Evolutionary conservation across 2,797 vertebrate species (phyloP).

Genomic region (Galaxias olidus): DNA sequence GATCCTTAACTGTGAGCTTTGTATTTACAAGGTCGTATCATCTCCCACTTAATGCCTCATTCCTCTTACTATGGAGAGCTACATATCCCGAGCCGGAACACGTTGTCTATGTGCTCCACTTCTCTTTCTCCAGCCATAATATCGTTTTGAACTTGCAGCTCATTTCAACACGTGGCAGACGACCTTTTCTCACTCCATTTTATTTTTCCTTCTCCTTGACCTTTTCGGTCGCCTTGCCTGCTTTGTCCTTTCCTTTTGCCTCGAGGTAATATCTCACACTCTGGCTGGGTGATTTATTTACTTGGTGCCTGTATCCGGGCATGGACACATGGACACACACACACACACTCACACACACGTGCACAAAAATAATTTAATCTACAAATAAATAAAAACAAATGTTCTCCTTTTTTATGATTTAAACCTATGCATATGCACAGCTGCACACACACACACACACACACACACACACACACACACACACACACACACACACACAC

Average conservation of each 20-base stretch:
- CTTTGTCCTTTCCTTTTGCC: slow-evolving; percentile 66
- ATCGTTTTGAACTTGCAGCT: slow-evolving; percentile 49
- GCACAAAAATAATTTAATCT: slow-evolving; percentile 12
- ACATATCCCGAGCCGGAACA: slow-evolving; percentile 37
- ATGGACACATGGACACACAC: slow-evolving; percentile 6
- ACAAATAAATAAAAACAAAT: background rate
- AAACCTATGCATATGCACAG: background rate
- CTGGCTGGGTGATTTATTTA: slow-evolving; percentile 69
- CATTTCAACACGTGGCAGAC: slow-evolving; percentile 46
- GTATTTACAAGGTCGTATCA: slow-evolving; percentile 12
- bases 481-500: background rate
- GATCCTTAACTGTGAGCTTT: slow-evolving; percentile 1
- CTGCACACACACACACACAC: background rate
- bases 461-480: slow-evolving; percentile 6
- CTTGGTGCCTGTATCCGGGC: slow-evolving; percentile 27
- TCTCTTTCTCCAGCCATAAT: slow-evolving; percentile 28
- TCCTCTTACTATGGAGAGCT: background rate
- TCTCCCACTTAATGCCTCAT: slow-evolving; percentile 21
- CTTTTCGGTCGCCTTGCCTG: slow-evolving; percentile 60
- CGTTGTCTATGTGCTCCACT: slow-evolving; percentile 15
- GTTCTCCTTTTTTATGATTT: background rate
- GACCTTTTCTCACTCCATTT: slow-evolving; percentile 64
- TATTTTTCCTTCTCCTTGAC: slow-evolving; percentile 67
- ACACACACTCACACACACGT: background rate
- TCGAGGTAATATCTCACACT: slow-evolving; percentile 64